Evolutionary conservation across 2,113 vertebrate genomes (phyloP).

Genomic region (Grallaria varia): DNA sequence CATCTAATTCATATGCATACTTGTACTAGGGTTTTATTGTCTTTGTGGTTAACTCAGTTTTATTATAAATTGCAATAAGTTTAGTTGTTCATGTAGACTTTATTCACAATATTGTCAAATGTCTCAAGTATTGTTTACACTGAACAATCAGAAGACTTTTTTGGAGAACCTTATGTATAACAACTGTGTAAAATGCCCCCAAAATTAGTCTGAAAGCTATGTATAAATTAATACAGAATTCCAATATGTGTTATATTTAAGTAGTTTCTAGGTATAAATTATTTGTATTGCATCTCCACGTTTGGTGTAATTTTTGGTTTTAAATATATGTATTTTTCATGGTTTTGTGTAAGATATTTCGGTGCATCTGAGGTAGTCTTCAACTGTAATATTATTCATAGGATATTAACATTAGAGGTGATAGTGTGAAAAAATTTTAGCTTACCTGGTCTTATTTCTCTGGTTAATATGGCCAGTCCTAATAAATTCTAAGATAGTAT

Average conservation of each 20-base stretch:
- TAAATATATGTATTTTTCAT: fast-evolving
- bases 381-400: not conserved
- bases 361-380: not conserved
- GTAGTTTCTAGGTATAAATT: not conserved
- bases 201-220: not conserved
- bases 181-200: not conserved
- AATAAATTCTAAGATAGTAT: not conserved
- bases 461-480: not conserved
- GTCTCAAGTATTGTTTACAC: not conserved
- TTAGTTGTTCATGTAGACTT: not conserved
- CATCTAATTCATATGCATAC: conserved; percentile 3
- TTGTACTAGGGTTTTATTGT: not conserved
- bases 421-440: not conserved
- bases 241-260: not conserved
- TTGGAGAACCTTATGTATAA: not conserved
- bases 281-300: not conserved
- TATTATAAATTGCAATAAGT: not conserved
- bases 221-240: not conserved
- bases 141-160: not conserved
- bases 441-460: not conserved
- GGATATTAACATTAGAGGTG: not conserved
- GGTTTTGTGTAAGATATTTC: not conserved
- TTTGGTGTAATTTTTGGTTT: not conserved
- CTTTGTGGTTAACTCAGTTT: not conserved
- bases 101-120: not conserved